Conservation (phyloP, 2,113 vertebrate genomes). For the Ptyas mucosa region DNA sequence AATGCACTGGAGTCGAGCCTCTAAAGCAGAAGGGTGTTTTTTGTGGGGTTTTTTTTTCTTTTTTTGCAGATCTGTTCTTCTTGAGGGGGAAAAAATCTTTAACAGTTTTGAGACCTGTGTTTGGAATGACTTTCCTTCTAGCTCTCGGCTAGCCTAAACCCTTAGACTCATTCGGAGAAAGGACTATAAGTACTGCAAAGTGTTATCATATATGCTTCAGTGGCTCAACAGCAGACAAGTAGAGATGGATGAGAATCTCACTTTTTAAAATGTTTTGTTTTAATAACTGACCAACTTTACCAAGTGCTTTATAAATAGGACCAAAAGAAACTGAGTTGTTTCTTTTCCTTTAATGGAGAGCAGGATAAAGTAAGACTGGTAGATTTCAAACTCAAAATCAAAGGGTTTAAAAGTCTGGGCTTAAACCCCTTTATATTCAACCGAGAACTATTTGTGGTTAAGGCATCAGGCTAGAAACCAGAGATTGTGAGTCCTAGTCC, state of each 20-base stretch:
- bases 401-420: not conserved
- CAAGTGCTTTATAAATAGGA: not conserved
- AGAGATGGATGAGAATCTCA: not conserved
- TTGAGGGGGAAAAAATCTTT: not conserved
- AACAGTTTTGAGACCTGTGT: not conserved
- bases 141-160: not conserved
- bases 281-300: not conserved
- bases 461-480: not conserved
- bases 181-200: not conserved
- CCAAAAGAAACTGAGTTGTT: not conserved
- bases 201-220: not conserved
- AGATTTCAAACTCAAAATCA: not conserved
- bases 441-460: not conserved
- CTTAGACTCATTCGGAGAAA: not conserved
- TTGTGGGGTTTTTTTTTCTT: not conserved
- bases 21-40: not conserved
- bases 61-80: not conserved
- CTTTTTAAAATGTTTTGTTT: not conserved
- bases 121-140: not conserved
- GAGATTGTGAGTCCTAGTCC: not conserved
- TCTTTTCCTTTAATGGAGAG: not conserved
- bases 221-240: not conserved
- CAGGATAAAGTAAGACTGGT: not conserved
- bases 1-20: not conserved
- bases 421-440: not conserved